Conservation (phyloP, 2,113 vertebrate species). For the Dasyprocta punctata region DNA sequence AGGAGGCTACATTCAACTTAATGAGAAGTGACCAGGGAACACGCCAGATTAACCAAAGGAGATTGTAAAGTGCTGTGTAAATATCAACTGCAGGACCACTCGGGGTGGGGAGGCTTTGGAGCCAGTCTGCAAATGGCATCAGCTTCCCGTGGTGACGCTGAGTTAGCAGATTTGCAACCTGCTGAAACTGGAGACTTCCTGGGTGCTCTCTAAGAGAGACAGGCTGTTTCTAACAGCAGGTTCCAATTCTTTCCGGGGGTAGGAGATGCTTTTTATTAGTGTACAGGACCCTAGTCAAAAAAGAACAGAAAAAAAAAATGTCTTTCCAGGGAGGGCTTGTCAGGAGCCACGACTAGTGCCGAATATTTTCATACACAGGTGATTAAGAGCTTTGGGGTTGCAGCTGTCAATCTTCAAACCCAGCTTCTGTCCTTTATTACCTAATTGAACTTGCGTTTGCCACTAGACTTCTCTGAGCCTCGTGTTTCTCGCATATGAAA, state of each 20-base stretch:
- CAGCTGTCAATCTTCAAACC: not conserved
- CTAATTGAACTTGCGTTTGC: not conserved
- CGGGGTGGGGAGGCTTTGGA: not conserved
- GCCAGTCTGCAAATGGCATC: not conserved
- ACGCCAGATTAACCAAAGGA: conserved; percentile 59
- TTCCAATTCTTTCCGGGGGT: not conserved
- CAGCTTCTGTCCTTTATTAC: not conserved
- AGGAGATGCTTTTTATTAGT: not conserved
- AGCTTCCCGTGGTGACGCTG: not conserved
- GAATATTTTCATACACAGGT: fast-evolving
- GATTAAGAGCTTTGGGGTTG: fast-evolving
- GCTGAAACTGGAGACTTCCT: not conserved
- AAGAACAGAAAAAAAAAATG: not conserved
- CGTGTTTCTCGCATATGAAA: not conserved
- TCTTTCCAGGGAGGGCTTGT: not conserved
- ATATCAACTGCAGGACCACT: not conserved
- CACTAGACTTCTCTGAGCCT: not conserved
- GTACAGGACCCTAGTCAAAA: not conserved
- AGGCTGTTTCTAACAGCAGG: not conserved
- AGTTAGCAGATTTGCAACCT: not conserved
- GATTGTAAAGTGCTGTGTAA: conserved; percentile 60
- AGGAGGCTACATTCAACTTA: conserved; percentile 60
- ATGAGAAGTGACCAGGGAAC: conserved; percentile 76
- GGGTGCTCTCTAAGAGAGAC: not conserved
- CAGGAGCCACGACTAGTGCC: not conserved